A percentile compares a stretch with the other conserved stretches of the same genome.
These are phyloP conservation scores for Enteromius anoplus DNA, from an alignment of 2,797 vertebrate species.

Conservation along the genomic window DNA sequence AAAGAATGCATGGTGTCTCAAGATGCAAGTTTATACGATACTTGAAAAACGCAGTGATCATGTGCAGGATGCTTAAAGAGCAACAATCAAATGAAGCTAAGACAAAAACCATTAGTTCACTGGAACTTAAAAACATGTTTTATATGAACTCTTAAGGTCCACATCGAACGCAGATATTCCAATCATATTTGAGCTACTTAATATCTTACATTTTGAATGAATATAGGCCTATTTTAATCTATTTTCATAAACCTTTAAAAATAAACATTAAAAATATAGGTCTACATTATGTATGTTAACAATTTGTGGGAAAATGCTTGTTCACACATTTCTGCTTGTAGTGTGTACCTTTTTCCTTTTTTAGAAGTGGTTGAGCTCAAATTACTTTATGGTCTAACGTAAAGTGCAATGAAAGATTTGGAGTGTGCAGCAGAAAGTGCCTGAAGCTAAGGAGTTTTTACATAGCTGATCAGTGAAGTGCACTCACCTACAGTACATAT, in stretches of 20 bases:
- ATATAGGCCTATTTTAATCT: not conserved
- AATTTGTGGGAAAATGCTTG: not conserved
- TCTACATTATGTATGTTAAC: not conserved
- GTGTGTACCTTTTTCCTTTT: not conserved
- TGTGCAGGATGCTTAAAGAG: not conserved
- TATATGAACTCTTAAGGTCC: not conserved
- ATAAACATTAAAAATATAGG: not conserved
- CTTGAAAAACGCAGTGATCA: not conserved
- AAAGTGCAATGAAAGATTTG: not conserved
- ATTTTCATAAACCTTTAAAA: not conserved
- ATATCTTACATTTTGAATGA: not conserved
- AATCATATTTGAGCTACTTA: not conserved
- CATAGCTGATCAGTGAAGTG: constrained; percentile 4
- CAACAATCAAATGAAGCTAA: not conserved
- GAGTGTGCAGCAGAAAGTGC: constrained; percentile 21
- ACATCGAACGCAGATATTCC: not conserved
- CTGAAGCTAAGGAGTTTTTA: constrained; percentile 22
- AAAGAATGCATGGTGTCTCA: not conserved
- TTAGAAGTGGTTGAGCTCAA: constrained; percentile 2
- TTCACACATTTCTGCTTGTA: not conserved
- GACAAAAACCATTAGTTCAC: not conserved
- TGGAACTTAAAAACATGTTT: not conserved
- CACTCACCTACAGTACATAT: constrained; percentile 8
- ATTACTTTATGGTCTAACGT: constrained; percentile 8
- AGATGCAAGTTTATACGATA: not conserved